Evolutionary conservation across 2,113 vertebrate genomes (phyloP).

Genomic region (Hylia prasina): DNA sequence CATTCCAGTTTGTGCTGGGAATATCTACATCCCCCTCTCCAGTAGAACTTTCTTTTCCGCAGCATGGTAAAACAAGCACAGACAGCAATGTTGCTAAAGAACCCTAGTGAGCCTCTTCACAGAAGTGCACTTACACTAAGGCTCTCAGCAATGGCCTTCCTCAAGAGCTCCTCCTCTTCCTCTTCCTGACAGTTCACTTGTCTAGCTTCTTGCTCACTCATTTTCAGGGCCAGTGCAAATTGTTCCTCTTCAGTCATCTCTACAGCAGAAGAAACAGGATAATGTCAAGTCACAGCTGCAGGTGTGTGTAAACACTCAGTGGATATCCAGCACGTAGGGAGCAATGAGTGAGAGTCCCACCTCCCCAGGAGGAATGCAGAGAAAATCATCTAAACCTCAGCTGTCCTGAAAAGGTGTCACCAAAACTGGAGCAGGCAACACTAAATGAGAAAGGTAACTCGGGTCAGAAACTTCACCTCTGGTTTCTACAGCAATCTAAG

Average conservation of each 20-base stretch:
- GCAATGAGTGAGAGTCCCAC: background rate
- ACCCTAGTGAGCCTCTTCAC: slow-evolving; percentile 49
- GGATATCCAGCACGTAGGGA: background rate
- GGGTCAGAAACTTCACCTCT: background rate
- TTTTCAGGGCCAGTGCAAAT: slow-evolving; percentile 86
- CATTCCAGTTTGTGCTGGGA: background rate
- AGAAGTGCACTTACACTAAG: slow-evolving; percentile 78
- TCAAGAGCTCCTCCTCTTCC: slow-evolving; percentile 85
- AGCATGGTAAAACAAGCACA: background rate
- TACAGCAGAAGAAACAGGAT: slow-evolving; percentile 41
- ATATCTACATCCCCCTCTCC: background rate
- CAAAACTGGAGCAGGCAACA: background rate
- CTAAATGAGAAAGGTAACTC: background rate
- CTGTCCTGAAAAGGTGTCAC: background rate
- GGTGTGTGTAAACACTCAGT: background rate
- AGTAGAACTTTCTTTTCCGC: background rate
- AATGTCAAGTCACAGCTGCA: background rate
- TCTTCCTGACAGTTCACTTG: slow-evolving; percentile 74
- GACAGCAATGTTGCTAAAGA: background rate
- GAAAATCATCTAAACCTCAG: background rate
- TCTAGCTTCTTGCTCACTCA: slow-evolving; percentile 89
- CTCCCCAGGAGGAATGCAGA: background rate
- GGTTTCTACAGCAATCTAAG: background rate
- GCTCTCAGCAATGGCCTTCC: slow-evolving; percentile 89
- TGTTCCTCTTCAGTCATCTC: slow-evolving; percentile 96